These are phyloP conservation scores for Trichosurus vulpecula DNA, from an alignment of 2,797 vertebrate genomes.

Conservation along the genomic window DNA sequence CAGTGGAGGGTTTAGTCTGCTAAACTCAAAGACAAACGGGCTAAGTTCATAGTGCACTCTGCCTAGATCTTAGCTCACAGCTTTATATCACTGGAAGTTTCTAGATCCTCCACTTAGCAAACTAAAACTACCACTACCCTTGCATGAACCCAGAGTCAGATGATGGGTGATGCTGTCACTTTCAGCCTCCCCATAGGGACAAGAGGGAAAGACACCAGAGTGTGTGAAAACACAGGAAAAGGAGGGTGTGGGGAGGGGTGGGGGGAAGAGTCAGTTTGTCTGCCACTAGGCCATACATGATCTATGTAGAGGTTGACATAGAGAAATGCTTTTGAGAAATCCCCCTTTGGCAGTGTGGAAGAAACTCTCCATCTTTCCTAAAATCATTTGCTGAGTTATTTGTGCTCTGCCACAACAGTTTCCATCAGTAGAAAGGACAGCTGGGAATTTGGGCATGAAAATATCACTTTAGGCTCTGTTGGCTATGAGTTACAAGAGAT, in stretches of 20 bases:
- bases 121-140: constrained; percentile 42
- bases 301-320: constrained; percentile 78
- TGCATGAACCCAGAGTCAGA: constrained; percentile 9
- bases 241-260: background rate
- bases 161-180: background rate
- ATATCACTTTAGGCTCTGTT: constrained; percentile 62
- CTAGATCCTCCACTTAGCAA: constrained; percentile 14
- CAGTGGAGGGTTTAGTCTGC: background rate
- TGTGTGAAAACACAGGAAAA: constrained; percentile 65
- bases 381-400: constrained; percentile 79
- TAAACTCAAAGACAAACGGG: background rate
- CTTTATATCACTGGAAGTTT: constrained; percentile 22
- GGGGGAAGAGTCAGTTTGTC: constrained; percentile 61
- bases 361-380: constrained; percentile 77
- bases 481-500: constrained; percentile 53
- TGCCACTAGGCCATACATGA: constrained; percentile 74
- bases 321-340: constrained; percentile 80
- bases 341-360: constrained; percentile 63
- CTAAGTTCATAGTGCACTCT: constrained; percentile 38
- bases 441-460: constrained; percentile 72
- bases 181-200: background rate
- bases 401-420: constrained; percentile 78
- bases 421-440: constrained; percentile 76
- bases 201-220: constrained; percentile 46
- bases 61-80: constrained; percentile 7